Conservation (phyloP, 2,797 vertebrate species). For the Sardinella longiceps region DNA sequence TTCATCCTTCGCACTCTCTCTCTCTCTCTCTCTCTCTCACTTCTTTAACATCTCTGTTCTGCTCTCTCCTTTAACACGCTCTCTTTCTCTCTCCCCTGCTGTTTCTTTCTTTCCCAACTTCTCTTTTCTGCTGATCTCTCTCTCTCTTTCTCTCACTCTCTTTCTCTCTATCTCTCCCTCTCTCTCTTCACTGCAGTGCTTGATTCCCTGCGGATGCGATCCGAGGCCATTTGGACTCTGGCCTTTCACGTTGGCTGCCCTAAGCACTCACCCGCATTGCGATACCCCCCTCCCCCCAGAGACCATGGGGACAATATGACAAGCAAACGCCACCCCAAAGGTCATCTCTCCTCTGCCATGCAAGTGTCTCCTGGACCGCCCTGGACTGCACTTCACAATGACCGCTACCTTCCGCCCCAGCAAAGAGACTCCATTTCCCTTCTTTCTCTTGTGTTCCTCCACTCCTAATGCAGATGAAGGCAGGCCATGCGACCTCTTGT, state of each 20-base stretch:
- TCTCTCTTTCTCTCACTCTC: neutral
- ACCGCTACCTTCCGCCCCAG: neutral
- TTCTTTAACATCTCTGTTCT: neutral
- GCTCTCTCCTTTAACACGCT: neutral
- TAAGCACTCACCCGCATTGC: neutral
- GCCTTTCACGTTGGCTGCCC: neutral
- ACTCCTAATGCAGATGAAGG: neutral
- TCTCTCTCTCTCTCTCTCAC: neutral
- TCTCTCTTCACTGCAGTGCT: neutral
- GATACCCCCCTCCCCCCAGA: neutral
- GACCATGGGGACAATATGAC: neutral
- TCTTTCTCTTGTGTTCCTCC: neutral
- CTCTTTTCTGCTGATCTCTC: neutral
- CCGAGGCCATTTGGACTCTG: neutral
- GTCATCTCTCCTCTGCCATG: neutral
- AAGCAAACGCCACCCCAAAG: neutral
- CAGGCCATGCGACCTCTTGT: neutral
- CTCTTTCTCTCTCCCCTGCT: neutral
- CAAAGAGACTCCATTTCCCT: neutral
- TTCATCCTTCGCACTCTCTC: neutral
- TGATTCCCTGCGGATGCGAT: neutral
- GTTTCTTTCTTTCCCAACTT: neutral
- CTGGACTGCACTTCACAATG: neutral
- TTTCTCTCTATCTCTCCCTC: neutral
- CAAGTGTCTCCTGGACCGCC: neutral